Percentiles rank a stretch among this genome's conserved stretches.
Conservation (phyloP, 2,888 invertebrate species). For the Steinernema scapterisci region DNA sequence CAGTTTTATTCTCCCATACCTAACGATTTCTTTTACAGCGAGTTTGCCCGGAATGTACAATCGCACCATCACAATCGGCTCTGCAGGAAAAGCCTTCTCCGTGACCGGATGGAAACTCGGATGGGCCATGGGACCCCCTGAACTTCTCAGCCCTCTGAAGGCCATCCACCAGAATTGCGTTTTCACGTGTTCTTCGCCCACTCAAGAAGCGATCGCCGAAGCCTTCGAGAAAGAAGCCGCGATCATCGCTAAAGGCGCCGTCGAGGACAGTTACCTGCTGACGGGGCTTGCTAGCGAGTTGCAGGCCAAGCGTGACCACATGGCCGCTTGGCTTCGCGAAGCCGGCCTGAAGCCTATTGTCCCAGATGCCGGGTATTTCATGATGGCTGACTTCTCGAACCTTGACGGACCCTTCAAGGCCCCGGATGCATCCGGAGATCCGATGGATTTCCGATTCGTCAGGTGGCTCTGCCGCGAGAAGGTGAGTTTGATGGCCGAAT, state of each 20-base stretch:
- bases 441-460: constrained; percentile 84
- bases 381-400: constrained; percentile 86
- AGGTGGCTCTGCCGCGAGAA: constrained; percentile 91
- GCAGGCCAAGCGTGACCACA: constrained; percentile 79
- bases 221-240: constrained; percentile 84
- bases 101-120: constrained; percentile 92
- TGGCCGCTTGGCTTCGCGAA: constrained; percentile 76
- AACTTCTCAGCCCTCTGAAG: constrained; percentile 80
- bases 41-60: constrained; percentile 97
- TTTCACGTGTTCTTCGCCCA: constrained; percentile 77
- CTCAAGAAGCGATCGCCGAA: constrained; percentile 82
- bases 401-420: constrained; percentile 50
- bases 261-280: constrained; percentile 74
- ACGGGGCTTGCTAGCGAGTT: constrained; percentile 79
- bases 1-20: neutral
- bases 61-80: constrained; percentile 91
- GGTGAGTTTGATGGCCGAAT: constrained; percentile 57
- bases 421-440: constrained; percentile 59
- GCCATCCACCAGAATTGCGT: constrained; percentile 90
- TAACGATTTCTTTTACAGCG: constrained; percentile 71
- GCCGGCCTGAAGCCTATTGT: constrained; percentile 84
- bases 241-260: constrained; percentile 39
- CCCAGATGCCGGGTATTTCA: constrained; percentile 96
- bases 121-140: constrained; percentile 89
- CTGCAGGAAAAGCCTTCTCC: constrained; percentile 84